Conservation (phyloP, 2,113 vertebrate species). For the Cavia porcellus region DNA sequence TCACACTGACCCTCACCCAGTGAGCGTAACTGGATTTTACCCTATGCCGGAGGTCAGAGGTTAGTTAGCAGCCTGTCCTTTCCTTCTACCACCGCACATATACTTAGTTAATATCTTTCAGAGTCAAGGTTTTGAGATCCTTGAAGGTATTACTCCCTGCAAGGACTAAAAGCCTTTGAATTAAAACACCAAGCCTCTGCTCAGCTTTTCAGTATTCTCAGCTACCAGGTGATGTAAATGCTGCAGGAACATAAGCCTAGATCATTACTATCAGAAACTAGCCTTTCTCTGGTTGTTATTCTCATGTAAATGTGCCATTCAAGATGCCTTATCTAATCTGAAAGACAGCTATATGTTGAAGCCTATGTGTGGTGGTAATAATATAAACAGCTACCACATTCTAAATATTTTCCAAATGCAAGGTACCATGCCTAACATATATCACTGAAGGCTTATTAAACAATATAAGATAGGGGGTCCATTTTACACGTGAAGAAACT, state of each 20-base stretch:
- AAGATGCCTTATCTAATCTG: not conserved
- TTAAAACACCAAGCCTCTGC: not conserved
- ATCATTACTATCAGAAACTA: slow-evolving; percentile 41
- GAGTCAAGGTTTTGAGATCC: not conserved
- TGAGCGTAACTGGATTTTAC: not conserved
- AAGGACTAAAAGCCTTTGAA: not conserved
- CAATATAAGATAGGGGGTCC: not conserved
- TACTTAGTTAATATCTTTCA: not conserved
- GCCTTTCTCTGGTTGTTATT: slow-evolving; percentile 58
- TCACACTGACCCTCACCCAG: not conserved
- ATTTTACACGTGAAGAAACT: slow-evolving; percentile 20
- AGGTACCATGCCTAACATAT: not conserved
- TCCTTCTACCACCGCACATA: not conserved
- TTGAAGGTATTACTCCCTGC: not conserved
- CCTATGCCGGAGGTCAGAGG: not conserved
- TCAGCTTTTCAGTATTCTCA: not conserved
- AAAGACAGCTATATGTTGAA: not conserved
- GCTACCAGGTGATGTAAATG: not conserved
- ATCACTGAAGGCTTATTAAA: not conserved
- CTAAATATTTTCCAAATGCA: not conserved
- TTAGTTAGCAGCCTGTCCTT: not conserved
- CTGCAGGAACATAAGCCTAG: not conserved
- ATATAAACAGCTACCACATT: not conserved
- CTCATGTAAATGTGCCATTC: slow-evolving; percentile 23
- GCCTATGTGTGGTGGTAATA: not conserved